phyloP scores from a whole-genome alignment of 1,140 invertebrate genomes.

The Diabrotica virgifera region DNA sequence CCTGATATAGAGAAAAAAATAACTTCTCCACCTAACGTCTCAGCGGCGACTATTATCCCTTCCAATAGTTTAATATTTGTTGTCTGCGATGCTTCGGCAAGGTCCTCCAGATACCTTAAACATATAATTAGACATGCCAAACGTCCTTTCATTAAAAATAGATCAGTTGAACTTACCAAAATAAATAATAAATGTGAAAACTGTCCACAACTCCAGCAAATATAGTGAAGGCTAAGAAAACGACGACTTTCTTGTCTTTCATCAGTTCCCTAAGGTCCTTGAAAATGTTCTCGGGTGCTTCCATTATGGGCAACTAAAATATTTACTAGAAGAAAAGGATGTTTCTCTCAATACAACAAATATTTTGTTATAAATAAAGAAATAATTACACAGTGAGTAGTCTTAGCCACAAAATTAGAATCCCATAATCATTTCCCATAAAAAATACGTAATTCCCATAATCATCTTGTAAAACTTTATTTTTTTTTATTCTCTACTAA shows the following conservation, averaged over 20 bases:
- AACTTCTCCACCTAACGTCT: slow-evolving; percentile 71
- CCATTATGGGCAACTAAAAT: slow-evolving; percentile 64
- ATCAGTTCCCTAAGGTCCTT: slow-evolving; percentile 60
- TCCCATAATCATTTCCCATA: no score
- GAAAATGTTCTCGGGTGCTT: slow-evolving; percentile 61
- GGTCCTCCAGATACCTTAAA: slow-evolving; percentile 68
- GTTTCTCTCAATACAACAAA: neutral
- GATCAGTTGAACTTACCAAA: slow-evolving; percentile 59
- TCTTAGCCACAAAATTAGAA: no score
- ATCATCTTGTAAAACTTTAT: no score
- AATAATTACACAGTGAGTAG: no score
- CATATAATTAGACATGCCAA: neutral
- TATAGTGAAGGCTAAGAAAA: slow-evolving; percentile 67
- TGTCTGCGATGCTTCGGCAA: slow-evolving; percentile 59
- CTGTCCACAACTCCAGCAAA: slow-evolving; percentile 72
- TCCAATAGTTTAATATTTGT: slow-evolving; percentile 72
- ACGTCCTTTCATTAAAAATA: neutral
- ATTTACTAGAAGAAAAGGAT: neutral
- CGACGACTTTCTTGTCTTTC: slow-evolving; percentile 57
- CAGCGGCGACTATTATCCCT: slow-evolving; percentile 68
- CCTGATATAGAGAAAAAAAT: slow-evolving; percentile 71
- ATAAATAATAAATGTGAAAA: slow-evolving; percentile 75
- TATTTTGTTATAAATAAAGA: no score
- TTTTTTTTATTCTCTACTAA: no score
- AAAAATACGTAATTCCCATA: no score